A percentile compares a stretch with the other conserved stretches of the same genome.
Conservation (phyloP, 1,140 invertebrate species). For the Mylabris phalerata region DNA sequence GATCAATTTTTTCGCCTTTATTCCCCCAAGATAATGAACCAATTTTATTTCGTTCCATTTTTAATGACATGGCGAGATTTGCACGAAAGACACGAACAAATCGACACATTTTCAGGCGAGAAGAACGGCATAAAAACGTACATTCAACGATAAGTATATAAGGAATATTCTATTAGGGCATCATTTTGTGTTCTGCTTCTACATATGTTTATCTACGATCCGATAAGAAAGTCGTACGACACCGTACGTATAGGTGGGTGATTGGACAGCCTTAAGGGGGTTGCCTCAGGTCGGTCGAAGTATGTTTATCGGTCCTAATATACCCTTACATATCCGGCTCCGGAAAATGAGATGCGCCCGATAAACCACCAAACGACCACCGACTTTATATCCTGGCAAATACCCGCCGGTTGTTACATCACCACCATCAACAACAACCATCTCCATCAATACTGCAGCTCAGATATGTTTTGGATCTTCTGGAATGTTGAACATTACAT, state of each 20-base stretch:
- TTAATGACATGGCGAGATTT: too few relatives aligned
- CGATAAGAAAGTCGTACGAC: background rate
- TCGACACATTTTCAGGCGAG: too few relatives aligned
- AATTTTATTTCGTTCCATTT: too few relatives aligned
- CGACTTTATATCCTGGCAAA: constrained; percentile 16
- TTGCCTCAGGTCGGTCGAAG: constrained; percentile 13
- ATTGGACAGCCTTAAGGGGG: constrained; percentile 6
- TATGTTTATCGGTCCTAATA: constrained; percentile 18
- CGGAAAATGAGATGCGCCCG: constrained; percentile 21
- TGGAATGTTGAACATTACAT: constrained; percentile 13
- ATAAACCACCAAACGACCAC: constrained; percentile 19
- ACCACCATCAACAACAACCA: background rate
- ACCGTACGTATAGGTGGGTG: constrained; percentile 1
- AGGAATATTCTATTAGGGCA: constrained; percentile 14
- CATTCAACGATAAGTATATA: constrained; percentile 8
- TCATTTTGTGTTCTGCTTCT: background rate
- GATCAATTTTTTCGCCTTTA: background rate
- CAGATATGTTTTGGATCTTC: constrained; percentile 1
- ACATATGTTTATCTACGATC: background rate
- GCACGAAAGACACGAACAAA: too few relatives aligned
- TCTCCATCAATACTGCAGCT: too few relatives aligned
- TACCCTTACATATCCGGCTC: constrained; percentile 14
- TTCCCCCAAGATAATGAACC: background rate
- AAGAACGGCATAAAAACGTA: constrained; percentile 1
- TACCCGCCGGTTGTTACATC: constrained; percentile 3